Evolutionary conservation across 2,888 invertebrate species (phyloP), one percentile per base, ranked within the genome.

Genomic region (Coenonympha arcania): DNA sequence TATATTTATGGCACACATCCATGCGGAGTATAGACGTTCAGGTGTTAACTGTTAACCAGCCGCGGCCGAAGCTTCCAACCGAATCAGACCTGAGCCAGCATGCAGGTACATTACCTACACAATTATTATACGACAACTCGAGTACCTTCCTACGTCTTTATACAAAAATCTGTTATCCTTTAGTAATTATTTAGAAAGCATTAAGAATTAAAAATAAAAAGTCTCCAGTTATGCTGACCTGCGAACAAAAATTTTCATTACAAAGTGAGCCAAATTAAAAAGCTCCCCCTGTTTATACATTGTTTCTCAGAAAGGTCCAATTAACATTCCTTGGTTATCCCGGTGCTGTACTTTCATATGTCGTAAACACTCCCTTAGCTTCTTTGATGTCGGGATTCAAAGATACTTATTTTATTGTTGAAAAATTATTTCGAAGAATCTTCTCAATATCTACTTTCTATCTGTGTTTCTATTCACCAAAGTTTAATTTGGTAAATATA

Each of bases 281-380:
- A 66, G 59, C 54, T 41, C 71, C 76, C 76, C 71, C 60, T 75
- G 74, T 77, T 75, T 76, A 76, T 65, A 58, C 62, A 66, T 65
- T 62, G 70, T 75, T 74, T 76, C 73, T 71, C 69, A 73, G 76
- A 70, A 68, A 51, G 65, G 67, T 62, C 67, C 71, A 77, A 76
- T 78, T 77, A 77, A 76, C 62, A 69, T 71, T 70, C 65, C 52
- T n/a, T 65, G 60, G 60, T 65, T 71, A 64, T 67, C 67, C 58
- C 65, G 59, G n/a, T n/a, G 69, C 68, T 50, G 34, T 44, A 50
- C 55, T 59, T 60, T 51, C 63, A 52, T 56, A 55, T 63, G 62
- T 69, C 67, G 72, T 78, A 77, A 73, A 77, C 74, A 75, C 64
- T 57, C 55, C 48, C 51, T 54, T 48, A 42, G 15, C 39, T 47